A percentile compares a stretch with the other conserved stretches of the same genome.
Evolutionary conservation across 2,113 vertebrate genomes (phyloP).

Genomic region (Lichenostomus cassidix): DNA sequence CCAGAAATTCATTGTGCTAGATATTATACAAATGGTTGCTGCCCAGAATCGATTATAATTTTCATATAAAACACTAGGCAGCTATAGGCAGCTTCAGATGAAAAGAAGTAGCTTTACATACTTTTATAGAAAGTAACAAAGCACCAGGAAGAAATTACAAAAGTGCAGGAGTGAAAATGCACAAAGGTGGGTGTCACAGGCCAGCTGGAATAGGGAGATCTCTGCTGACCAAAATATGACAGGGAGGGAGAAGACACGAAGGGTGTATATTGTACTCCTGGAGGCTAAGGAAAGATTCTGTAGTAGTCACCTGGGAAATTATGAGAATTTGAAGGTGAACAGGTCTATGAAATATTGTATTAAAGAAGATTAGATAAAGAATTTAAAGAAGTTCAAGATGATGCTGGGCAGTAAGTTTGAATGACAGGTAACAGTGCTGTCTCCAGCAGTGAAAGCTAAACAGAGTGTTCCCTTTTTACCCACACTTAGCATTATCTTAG

Average conservation of each 20-base stretch:
- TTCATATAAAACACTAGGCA: not conserved
- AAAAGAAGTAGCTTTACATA: not conserved
- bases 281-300: not conserved
- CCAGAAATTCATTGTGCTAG: not conserved
- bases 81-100: not conserved
- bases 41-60: not conserved
- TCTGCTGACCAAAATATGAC: accelerated
- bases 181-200: not conserved
- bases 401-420: not conserved
- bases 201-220: not conserved
- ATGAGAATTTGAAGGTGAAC: not conserved
- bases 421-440: not conserved
- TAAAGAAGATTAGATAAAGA: not conserved
- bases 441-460: not conserved
- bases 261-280: not conserved
- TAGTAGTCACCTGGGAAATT: not conserved
- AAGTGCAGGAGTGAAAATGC: not conserved
- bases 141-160: not conserved
- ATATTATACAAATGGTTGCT: not conserved
- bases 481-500: not conserved
- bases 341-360: not conserved
- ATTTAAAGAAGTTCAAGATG: not conserved
- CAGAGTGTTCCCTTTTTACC: not conserved
- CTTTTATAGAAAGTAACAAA: not conserved
- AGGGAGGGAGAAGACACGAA: not conserved